Evolutionary conservation across 2,113 vertebrate species (phyloP).

Genomic region (Toxotes chatareus): DNA sequence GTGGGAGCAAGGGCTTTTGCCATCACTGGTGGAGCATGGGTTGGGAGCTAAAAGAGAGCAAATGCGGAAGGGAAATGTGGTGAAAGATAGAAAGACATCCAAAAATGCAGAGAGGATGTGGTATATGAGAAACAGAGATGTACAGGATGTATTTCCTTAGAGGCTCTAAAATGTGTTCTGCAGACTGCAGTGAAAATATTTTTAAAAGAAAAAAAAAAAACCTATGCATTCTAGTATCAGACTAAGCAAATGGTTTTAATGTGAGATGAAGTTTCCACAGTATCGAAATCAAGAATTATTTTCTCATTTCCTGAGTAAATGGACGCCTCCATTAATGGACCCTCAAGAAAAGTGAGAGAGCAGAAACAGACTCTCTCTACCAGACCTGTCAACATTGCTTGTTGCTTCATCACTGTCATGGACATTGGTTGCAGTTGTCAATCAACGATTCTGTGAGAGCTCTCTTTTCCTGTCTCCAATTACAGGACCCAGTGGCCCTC

Average conservation of each 20-base stretch:
- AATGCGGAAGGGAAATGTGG: background rate
- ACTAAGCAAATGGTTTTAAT: background rate
- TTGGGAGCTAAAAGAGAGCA: conserved; percentile 87
- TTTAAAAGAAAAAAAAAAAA: background rate
- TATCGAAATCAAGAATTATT: conserved; percentile 8
- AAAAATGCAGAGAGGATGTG: background rate
- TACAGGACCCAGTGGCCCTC: conserved; percentile 5
- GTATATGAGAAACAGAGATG: background rate
- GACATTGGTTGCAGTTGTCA: conserved; percentile 55
- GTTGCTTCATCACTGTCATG: conserved; percentile 55
- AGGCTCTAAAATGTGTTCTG: background rate
- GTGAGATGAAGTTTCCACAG: background rate
- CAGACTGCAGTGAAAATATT: background rate
- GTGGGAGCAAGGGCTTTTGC: conserved; percentile 93
- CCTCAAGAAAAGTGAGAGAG: conserved; percentile 7
- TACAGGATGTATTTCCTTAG: background rate
- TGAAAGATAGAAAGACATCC: background rate
- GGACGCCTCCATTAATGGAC: conserved; percentile 9
- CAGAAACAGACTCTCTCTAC: background rate
- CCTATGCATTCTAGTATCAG: background rate
- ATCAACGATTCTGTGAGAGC: conserved; percentile 40
- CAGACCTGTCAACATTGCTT: conserved; percentile 43
- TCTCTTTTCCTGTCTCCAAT: conserved; percentile 31
- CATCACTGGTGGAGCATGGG: conserved; percentile 90
- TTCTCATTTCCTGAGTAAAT: conserved; percentile 2